Base-by-base conservation (phyloP, 1,140 invertebrate species). In the Panagrolaimus sp. region DNA sequence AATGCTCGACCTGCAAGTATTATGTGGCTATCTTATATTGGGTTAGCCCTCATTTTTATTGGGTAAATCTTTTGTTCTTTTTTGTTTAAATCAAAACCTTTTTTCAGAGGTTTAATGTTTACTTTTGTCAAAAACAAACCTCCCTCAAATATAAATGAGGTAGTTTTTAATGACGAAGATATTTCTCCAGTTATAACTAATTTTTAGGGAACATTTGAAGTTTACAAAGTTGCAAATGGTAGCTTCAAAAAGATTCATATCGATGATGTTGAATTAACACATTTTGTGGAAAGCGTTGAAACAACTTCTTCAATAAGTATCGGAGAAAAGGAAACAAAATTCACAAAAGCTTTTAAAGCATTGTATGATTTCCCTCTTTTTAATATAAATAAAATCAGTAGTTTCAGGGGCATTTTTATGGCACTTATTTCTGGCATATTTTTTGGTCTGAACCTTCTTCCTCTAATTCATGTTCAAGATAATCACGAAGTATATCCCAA, bases 341-440 rank as follows among this genome's bases (percentile, higher is more conserved):
- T 52, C 8, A 52, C 48, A 52, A 52, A 17, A 5, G 26, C 17
- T 21, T 17, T 21, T 52, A 17, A 26, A 5, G 17, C 26, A 8
- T 26, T 52, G 48, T 52, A 52, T 9, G 48, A 7, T 26, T 21
- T 52, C 14, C 14, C 2, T 52, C 7, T 52, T 52, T 52, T 9
- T 52, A 21, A 9, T 0, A 4, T 15, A 8, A 21, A 0, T 21
- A 52, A 52, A 52, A 15, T 14, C 9, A 38, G 32, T 2, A 7
- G 0, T 38, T 67, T 52, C 26, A 74, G 71, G 10, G 70, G 73
- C 43, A 73, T 77, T 55, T 43, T 17, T 8, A 38, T 75, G 17
- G 68, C 74, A 0, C 46, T 75, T 28, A 46, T 77, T n/a, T 67
- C 73, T 24, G 74, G 74, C 1, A 55, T 76, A n/a, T 75, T 77